Base-by-base conservation (phyloP, 2,888 invertebrate species). In the Poecilus cupreus region DNA sequence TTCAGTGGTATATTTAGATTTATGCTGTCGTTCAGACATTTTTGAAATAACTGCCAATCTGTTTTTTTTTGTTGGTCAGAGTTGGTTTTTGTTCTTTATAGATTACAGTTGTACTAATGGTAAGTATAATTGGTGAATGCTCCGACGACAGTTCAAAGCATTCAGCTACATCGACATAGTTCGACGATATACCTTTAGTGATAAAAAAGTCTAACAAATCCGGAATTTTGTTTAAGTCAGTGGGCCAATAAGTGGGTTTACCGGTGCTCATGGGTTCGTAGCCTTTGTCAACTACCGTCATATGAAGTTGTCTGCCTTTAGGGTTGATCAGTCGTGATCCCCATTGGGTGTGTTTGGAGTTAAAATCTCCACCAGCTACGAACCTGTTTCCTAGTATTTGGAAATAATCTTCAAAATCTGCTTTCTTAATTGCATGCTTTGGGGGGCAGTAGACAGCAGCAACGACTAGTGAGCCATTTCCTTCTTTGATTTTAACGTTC, bases 181-280 rank as follows among this genome's bases (percentile, higher is more conserved):
- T 82, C 26, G 43, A 20, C 11, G 80, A 49, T 51, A 84, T 82
- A 1, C 80, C 82, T 37, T 84, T 84, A 5, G 83, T 81, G 3
- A 85, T 80, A 60, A 83, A 85, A 60, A 86, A 83, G 72, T 85
- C 85, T 6, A 85, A 26, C 10, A 85, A 68, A 18, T 85, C 84
- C 3, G 85, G 85, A 13, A 82, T 80, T 83, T 85, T 84, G 11
- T 82, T 82, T 10, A 74, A 43, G 72, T 85, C 83, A n/a, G 82
- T 51, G 2, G 84, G 84, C 83, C 85, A 86, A 74, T 85, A 84
- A 0, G 84, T 85, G 10, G 86, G 85, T 79, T 85, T 43, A 1
- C 84, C 83, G 5, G 81, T 82, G 13, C 84, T 83, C 4, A 60
- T 24, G 5, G 3, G 24, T 43, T 70, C 68, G 46, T 54, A 54